Conservation (phyloP, 2,888 invertebrate genomes). For the Acleris sparsana region DNA sequence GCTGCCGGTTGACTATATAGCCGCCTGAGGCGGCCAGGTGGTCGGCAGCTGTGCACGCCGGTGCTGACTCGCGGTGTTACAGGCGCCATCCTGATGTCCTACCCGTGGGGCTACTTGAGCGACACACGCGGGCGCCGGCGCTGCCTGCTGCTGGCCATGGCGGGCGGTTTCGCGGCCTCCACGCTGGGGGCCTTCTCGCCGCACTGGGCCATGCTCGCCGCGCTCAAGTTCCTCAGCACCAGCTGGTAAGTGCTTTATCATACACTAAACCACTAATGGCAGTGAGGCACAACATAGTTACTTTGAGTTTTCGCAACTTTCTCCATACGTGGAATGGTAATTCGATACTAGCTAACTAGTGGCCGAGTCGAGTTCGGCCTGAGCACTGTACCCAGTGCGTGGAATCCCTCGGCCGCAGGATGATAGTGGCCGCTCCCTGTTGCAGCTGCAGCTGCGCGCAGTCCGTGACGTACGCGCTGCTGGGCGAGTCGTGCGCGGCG, state of each 20-base stretch:
- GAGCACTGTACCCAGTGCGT: too few species aligned
- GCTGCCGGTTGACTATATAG: too few species aligned
- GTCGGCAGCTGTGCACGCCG: too few species aligned
- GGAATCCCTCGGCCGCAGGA: too few species aligned
- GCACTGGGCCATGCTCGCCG: conserved; percentile 58
- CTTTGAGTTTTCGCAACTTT: too few species aligned
- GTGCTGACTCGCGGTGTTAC: conserved; percentile 28
- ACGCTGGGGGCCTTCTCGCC: conserved; percentile 56
- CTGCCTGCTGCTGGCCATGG: conserved; percentile 52
- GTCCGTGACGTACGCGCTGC: conserved; percentile 75
- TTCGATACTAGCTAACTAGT: too few species aligned
- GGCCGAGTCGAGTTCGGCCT: too few species aligned
- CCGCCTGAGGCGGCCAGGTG: too few species aligned
- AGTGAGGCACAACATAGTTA: too few species aligned
- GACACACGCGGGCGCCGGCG: conserved; percentile 59
- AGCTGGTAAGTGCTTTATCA: conserved; percentile 52
- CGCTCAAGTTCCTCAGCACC: conserved; percentile 55
- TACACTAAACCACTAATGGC: too few species aligned
- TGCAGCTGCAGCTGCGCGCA: conserved; percentile 62
- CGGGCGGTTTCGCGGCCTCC: conserved; percentile 50
- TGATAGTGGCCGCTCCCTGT: too few species aligned
- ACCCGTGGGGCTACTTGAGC: conserved; percentile 62
- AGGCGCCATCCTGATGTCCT: conserved; percentile 61
- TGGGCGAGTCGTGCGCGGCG: conserved; percentile 72
- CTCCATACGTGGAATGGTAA: too few species aligned